Conservation (phyloP, 2,113 vertebrate genomes). For the Hemichromis elongatus region DNA sequence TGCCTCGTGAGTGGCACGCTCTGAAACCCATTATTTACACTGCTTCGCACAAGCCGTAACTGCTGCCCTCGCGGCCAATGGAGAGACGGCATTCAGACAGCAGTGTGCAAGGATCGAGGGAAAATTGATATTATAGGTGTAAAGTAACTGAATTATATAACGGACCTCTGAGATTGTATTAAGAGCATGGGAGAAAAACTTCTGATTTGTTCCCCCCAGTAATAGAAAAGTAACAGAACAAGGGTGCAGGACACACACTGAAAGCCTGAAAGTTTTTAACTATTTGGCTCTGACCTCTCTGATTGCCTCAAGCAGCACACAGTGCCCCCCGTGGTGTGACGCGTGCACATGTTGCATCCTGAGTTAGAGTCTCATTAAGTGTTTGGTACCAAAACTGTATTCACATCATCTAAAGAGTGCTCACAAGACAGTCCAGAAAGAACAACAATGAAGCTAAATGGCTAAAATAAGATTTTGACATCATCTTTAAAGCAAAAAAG, state of each 20-base stretch:
- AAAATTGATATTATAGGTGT: neutral
- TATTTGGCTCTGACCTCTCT: neutral
- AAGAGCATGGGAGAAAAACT: neutral
- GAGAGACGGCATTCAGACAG: neutral
- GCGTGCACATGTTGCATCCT: neutral
- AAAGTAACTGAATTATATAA: neutral
- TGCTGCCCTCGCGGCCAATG: neutral
- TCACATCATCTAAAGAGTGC: neutral
- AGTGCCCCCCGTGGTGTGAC: neutral
- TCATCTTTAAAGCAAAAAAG: neutral
- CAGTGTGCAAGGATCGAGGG: neutral
- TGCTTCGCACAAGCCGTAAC: neutral
- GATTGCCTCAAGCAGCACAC: neutral
- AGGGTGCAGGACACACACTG: accelerated
- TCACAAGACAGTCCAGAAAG: neutral
- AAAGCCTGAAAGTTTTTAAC: neutral
- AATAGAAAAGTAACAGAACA: neutral
- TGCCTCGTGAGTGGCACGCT: neutral
- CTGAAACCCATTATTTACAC: neutral
- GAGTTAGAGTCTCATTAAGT: no score
- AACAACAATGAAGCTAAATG: accelerated
- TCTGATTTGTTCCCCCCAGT: neutral
- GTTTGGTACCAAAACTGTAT: neutral
- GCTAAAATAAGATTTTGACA: neutral
- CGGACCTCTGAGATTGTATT: accelerated